These are phyloP conservation scores for Ara ararauna DNA, from an alignment of 2,797 vertebrate species.

Conservation along the genomic window DNA sequence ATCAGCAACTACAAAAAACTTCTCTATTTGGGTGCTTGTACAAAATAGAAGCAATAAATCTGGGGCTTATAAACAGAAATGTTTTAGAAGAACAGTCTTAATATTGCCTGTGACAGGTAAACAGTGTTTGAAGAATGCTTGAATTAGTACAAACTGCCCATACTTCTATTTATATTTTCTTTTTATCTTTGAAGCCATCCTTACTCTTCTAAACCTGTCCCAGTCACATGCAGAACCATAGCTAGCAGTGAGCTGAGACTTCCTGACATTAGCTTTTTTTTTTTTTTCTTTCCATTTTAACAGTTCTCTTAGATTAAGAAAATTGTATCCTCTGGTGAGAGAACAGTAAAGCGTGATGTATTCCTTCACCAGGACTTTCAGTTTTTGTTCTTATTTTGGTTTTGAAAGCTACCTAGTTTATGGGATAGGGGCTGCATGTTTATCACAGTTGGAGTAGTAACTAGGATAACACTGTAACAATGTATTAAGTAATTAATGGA, in stretches of 20 bases:
- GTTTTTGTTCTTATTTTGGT: neutral
- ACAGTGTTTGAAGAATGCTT: neutral
- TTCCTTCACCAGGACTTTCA: neutral
- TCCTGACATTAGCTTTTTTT: neutral
- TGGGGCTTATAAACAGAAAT: neutral
- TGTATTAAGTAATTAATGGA: neutral
- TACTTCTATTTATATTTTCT: neutral
- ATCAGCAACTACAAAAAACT: neutral
- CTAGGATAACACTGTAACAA: neutral
- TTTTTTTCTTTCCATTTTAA: neutral
- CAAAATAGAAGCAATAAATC: neutral
- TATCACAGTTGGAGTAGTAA: neutral
- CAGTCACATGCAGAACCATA: neutral
- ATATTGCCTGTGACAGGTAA: neutral
- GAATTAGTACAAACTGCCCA: neutral
- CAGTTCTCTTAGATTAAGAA: neutral
- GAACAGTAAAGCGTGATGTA: rapidly evolving
- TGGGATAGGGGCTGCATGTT: too few species aligned
- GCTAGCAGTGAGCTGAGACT: neutral
- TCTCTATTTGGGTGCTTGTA: neutral
- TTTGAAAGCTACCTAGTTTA: neutral
- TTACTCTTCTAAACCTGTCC: neutral
- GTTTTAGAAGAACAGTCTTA: neutral
- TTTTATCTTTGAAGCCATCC: neutral
- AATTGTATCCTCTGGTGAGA: neutral